Evolutionary conservation across 53 echinoderm and acorn worm genomes (phyloP).

Genomic region (Stichopus horrens): DNA sequence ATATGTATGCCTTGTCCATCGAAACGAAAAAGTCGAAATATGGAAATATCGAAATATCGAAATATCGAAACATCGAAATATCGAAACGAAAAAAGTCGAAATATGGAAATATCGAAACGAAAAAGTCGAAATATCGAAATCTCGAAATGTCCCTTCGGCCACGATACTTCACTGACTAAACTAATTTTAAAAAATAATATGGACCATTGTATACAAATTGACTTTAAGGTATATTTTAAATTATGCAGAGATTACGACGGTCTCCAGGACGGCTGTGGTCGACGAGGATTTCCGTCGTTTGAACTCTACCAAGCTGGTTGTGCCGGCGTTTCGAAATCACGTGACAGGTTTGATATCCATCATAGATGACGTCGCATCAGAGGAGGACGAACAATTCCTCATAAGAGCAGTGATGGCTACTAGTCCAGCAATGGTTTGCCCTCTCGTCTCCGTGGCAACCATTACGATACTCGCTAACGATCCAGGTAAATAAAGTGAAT

Average conservation of each 20-base stretch:
- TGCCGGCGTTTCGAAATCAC: background rate
- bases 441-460: background rate
- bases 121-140: no score
- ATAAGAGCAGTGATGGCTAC: background rate
- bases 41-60: no score
- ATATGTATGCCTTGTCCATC: no score
- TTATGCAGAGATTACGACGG: background rate
- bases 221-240: no score
- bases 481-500: background rate
- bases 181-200: no score
- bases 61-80: no score
- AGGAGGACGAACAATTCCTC: background rate
- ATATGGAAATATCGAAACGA: no score
- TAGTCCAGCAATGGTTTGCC: background rate
- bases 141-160: no score
- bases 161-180: no score
- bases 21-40: no score
- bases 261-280: background rate
- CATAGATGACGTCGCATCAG: background rate
- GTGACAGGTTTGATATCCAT: background rate
- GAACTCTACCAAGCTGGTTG: background rate
- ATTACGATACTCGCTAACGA: background rate
- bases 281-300: background rate
- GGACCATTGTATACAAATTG: no score
- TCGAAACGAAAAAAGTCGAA: no score